phyloP scores from a whole-genome alignment of 2,113 vertebrate genomes.

The Microcebus tavaratra region DNA sequence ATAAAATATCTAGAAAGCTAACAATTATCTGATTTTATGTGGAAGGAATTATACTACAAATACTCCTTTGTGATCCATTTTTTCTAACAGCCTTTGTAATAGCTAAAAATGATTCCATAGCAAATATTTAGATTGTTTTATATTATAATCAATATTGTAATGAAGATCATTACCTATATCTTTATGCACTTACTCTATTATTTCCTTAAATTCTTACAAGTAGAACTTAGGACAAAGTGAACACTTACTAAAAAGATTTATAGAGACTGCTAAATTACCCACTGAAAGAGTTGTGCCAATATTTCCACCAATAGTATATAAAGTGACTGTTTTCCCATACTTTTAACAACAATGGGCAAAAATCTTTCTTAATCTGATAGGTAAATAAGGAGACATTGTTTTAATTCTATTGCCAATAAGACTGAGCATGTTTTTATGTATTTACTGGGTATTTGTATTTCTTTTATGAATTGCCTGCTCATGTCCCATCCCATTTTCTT shows the following conservation, averaged over 20 bases:
- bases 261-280: not conserved
- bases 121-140: slow-evolving; percentile 17
- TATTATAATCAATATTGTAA: slow-evolving; percentile 16
- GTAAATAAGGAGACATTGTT: not conserved
- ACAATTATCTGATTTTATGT: not conserved
- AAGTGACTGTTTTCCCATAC: not conserved
- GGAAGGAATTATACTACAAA: not conserved
- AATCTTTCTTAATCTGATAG: slow-evolving; percentile 24
- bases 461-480: not conserved
- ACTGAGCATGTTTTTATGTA: not conserved
- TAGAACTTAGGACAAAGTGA: slow-evolving; percentile 13
- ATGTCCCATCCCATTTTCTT: not conserved
- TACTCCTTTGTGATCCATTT: not conserved
- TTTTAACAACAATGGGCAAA: not conserved
- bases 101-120: slow-evolving; percentile 24
- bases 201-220: slow-evolving; percentile 2
- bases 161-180: not conserved
- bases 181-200: not conserved
- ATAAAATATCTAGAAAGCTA: slow-evolving; percentile 29
- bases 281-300: not conserved
- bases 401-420: slow-evolving; percentile 28
- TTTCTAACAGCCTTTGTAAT: slow-evolving; percentile 44
- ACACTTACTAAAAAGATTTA: not conserved
- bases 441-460: not conserved
- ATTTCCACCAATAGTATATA: not conserved